These are phyloP conservation scores for Octomys mimax DNA, from an alignment of 2,797 vertebrate genomes.

Conservation along the genomic window DNA sequence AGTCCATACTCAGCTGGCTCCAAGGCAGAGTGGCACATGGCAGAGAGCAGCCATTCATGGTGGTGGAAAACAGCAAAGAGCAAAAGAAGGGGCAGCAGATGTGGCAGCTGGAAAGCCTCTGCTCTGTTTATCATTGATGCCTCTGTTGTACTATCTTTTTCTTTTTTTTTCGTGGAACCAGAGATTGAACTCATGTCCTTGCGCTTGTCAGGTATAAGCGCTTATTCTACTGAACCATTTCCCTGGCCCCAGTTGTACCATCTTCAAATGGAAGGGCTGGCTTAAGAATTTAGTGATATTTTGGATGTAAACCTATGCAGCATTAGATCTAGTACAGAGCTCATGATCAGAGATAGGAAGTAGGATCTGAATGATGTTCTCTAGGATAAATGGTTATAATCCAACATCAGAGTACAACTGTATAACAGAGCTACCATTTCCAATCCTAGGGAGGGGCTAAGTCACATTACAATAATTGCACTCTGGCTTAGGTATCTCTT, in stretches of 20 bases:
- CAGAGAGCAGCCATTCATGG: too few species aligned
- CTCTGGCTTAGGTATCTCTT: not conserved
- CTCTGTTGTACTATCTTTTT: too few species aligned
- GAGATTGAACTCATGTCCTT: too few species aligned
- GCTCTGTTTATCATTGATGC: too few species aligned
- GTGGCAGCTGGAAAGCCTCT: too few species aligned
- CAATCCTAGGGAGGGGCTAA: not conserved
- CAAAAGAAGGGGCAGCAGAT: too few species aligned
- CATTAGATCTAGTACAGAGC: not conserved
- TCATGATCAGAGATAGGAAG: not conserved
- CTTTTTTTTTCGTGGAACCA: too few species aligned
- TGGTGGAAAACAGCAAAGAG: too few species aligned
- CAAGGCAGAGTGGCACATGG: too few species aligned
- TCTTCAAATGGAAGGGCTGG: not conserved
- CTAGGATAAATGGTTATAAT: not conserved
- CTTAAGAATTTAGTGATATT: not conserved
- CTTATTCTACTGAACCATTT: too few species aligned
- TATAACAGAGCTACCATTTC: not conserved
- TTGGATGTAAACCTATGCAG: not conserved
- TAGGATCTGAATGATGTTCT: constrained; percentile 3
- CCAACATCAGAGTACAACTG: not conserved
- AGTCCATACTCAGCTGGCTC: too few species aligned
- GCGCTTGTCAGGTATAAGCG: too few species aligned
- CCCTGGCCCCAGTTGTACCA: not conserved
- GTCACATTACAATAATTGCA: not conserved